Conservation (phyloP, 2,113 vertebrate species). For the Herpailurus yagouaroundi region DNA sequence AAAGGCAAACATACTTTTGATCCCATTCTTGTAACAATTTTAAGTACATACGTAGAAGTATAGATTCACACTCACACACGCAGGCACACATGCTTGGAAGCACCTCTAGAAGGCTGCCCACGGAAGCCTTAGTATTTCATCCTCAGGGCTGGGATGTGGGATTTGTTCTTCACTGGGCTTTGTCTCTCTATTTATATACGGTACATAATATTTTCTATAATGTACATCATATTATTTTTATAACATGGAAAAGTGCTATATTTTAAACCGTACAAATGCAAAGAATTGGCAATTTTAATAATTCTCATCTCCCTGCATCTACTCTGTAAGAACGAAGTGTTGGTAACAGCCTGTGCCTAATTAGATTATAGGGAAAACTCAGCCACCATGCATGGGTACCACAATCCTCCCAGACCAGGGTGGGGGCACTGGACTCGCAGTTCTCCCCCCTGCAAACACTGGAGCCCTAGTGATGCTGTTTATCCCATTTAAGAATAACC, state of each 20-base stretch:
- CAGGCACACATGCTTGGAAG: not conserved
- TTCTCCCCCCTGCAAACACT: not conserved
- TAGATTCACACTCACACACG: fast-evolving
- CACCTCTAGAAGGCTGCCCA: not conserved
- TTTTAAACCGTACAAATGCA: not conserved
- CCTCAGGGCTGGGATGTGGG: not conserved
- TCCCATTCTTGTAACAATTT: not conserved
- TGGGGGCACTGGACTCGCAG: fast-evolving
- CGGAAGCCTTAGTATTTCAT: not conserved
- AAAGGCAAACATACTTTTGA: not conserved
- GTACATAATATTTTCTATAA: not conserved
- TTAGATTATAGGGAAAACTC: not conserved
- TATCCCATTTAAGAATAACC: constrained; percentile 81
- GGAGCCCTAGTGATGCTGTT: constrained; percentile 31
- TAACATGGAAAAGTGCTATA: not conserved
- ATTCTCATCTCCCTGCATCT: not conserved
- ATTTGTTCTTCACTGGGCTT: not conserved
- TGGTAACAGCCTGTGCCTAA: not conserved
- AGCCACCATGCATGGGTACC: fast-evolving
- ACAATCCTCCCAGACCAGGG: not conserved
- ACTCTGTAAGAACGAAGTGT: not conserved
- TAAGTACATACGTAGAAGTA: not conserved
- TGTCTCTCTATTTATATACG: not conserved
- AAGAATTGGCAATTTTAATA: not conserved
- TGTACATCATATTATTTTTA: not conserved